Base-by-base conservation (phyloP, 2,888 invertebrate species). In the Xanthia togata region DNA sequence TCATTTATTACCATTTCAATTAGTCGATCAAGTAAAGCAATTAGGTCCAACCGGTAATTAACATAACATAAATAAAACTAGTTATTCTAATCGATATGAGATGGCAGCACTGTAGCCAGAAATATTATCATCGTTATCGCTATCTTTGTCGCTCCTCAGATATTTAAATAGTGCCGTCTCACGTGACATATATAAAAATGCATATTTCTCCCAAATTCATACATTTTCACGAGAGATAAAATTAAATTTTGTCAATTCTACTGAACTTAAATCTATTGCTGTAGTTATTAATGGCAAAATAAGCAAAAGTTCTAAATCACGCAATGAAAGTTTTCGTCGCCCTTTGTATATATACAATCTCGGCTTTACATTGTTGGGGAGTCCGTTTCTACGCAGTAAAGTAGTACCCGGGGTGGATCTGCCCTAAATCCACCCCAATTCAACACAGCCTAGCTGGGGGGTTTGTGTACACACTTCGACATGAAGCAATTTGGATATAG, bases 341-440 rank as follows among this genome's bases (percentile, higher is more conserved):
- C 31, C 20, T 70, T 55, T 65, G 20, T 0, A 26, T 67, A 50
- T 0, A 64, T 65, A 69, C 26, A 5, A 14, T 5, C 35, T n/a
- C 8, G 4, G 8, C 0, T 0, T 4, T 0, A 0, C 0, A 0
- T 0, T 0, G 0, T 0, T 0, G 69, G 82, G 79, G 82, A 78
- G 80, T 80, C 80, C 80, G 65, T 83, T 82, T 80, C 80, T 80
- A 78, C 80, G 41, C 70, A 83, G 80, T 70, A 9, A 78, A 59
- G 80, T 50, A 70, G 80, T 67, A 82, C 1, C 11, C n/a, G 70
- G 70, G 76, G 69, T 82, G 83, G 83, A 70, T 11, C 80, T 78
- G 0, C 80, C 2, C 53, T 70, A 67, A 82, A 2, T 80, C 83
- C 83, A 65, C 0, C 26, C 35, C 76, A 0, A 59, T 23, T 20